Evolutionary conservation across 1,140 invertebrate genomes (phyloP).

Genomic region (Euwallacea fornicatus): DNA sequence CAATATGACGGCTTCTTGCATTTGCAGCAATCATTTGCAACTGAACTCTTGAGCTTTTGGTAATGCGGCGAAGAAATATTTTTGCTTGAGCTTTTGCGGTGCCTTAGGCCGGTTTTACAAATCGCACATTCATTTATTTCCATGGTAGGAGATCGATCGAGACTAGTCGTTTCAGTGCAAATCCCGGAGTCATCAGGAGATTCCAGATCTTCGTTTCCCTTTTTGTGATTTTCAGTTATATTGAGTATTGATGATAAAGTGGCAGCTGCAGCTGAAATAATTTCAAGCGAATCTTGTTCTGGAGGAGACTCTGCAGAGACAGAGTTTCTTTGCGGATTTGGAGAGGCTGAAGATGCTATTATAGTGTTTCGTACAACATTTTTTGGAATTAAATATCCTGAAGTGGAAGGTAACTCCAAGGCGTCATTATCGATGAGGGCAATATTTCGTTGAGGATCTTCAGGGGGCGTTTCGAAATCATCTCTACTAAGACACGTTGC

Average conservation of each 20-base stretch:
- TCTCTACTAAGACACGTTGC: neutral
- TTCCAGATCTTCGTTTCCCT: slow-evolving; percentile 40
- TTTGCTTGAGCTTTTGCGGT: slow-evolving; percentile 10
- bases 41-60: neutral
- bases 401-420: slow-evolving; percentile 47
- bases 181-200: slow-evolving; percentile 68
- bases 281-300: slow-evolving; percentile 58
- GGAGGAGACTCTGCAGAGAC: slow-evolving; percentile 53
- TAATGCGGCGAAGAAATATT: neutral
- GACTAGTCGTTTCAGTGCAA: slow-evolving; percentile 71
- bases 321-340: slow-evolving; percentile 29
- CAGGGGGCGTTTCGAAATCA: slow-evolving; percentile 12
- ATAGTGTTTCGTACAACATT: slow-evolving; percentile 51
- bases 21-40: slow-evolving; percentile 3
- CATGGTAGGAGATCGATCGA: slow-evolving; percentile 63
- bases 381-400: slow-evolving; percentile 61
- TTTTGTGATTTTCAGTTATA: slow-evolving; percentile 52
- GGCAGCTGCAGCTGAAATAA: slow-evolving; percentile 67
- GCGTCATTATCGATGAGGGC: slow-evolving; percentile 42
- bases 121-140: slow-evolving; percentile 47
- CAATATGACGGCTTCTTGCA: neutral
- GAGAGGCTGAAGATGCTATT: slow-evolving; percentile 40
- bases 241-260: slow-evolving; percentile 66
- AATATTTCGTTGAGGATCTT: slow-evolving; percentile 16
- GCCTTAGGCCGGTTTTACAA: slow-evolving; percentile 29